phyloP scores from a whole-genome alignment of 2,113 vertebrate species.

The Indri indri region DNA sequence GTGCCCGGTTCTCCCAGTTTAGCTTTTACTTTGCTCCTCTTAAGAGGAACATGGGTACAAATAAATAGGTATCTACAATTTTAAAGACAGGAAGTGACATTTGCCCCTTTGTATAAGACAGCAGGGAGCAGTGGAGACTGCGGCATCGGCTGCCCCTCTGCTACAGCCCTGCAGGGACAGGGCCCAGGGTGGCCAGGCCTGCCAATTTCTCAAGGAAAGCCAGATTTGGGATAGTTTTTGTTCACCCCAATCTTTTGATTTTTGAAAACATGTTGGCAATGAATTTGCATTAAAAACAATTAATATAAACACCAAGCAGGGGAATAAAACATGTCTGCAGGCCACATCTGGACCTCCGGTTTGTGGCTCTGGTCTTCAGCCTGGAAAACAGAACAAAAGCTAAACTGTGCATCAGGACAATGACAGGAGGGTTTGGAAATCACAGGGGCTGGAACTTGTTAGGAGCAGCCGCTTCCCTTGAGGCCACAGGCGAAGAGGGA shows the following conservation, averaged over 20 bases:
- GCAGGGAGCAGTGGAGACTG: background rate
- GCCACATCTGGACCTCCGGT: constrained; percentile 41
- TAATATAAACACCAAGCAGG: background rate
- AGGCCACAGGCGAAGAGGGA: background rate
- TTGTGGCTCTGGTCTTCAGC: constrained; percentile 26
- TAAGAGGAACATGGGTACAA: background rate
- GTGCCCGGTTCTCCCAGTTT: rapidly evolving
- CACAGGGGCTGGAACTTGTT: constrained; percentile 45
- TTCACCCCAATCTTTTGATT: background rate
- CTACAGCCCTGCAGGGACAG: rapidly evolving
- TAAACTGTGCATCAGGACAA: background rate
- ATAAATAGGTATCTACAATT: background rate
- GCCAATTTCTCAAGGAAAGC: background rate
- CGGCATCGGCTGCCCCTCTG: rapidly evolving
- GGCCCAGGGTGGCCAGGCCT: background rate
- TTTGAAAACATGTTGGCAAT: constrained; percentile 2
- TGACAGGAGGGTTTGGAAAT: constrained; percentile 55
- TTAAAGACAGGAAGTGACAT: background rate
- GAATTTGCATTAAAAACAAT: background rate
- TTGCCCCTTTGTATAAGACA: background rate
- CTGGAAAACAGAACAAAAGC: constrained; percentile 60
- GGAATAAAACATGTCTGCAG: background rate
- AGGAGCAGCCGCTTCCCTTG: background rate
- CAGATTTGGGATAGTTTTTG: background rate
- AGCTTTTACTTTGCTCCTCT: background rate